A percentile compares a stretch with the other conserved stretches of the same genome.
Conservation (phyloP, 2,888 invertebrate genomes). For the Pandemis cinnamomeana region DNA sequence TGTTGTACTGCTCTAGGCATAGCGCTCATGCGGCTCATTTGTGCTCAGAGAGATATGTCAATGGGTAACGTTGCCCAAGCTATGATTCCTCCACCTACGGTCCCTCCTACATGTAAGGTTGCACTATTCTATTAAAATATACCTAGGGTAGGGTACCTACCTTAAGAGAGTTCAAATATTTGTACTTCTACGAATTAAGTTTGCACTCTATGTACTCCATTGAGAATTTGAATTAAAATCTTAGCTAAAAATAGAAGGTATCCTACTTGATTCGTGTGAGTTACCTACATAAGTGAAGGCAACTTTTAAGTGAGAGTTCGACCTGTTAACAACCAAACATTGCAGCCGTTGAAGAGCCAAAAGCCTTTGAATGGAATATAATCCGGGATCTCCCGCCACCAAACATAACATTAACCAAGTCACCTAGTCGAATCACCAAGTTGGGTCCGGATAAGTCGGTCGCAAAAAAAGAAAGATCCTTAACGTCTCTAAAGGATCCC, state of each 20-base stretch:
- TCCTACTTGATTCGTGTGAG: no score
- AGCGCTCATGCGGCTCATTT: conserved; percentile 69
- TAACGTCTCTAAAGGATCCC: conserved; percentile 51
- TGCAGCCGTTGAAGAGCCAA: conserved; percentile 47
- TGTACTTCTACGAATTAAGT: no score
- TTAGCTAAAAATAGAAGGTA: neutral
- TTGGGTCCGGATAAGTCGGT: conserved; percentile 44
- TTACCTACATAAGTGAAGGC: no score
- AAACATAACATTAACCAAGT: neutral
- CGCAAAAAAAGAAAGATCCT: conserved; percentile 52
- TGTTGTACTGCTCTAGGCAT: conserved; percentile 80
- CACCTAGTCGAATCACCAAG: conserved; percentile 43
- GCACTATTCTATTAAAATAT: neutral
- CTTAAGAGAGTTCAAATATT: no score
- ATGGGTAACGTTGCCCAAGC: conserved; percentile 51
- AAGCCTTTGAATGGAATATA: conserved; percentile 67
- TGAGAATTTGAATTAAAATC: neutral
- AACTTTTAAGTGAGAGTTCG: no score
- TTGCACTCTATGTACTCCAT: neutral
- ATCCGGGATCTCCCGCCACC: conserved; percentile 46
- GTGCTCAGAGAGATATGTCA: conserved; percentile 57
- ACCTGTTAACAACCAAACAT: neutral
- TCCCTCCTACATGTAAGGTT: conserved; percentile 50
- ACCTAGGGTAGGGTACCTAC: no score
- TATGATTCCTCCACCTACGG: conserved; percentile 55